phyloP scores from a whole-genome alignment of 2,113 vertebrate genomes.

The Catagonus wagneri region DNA sequence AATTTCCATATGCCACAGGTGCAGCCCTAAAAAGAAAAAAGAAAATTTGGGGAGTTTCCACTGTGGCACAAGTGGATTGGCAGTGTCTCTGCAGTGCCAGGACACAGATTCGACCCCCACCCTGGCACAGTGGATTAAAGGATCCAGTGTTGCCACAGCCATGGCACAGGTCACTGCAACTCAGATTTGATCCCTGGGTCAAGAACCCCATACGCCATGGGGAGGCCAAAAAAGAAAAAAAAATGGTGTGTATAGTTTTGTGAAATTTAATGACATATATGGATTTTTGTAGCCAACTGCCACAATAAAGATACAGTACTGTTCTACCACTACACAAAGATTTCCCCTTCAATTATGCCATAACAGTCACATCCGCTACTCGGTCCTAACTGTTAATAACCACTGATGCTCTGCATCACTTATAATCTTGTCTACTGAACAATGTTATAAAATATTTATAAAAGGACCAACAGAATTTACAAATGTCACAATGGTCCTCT shows the following conservation, averaged over 20 bases:
- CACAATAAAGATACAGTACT: neutral
- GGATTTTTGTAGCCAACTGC: neutral
- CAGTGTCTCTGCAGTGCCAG: too few species aligned
- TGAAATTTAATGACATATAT: constrained; percentile 18
- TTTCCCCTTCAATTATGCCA: neutral
- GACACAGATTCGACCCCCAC: too few species aligned
- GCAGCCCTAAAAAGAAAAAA: too few species aligned
- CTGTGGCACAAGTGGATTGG: too few species aligned
- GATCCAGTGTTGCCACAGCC: too few species aligned
- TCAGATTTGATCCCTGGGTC: too few species aligned
- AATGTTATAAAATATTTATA: constrained; percentile 33
- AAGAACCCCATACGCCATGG: too few species aligned
- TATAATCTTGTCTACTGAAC: constrained; percentile 47
- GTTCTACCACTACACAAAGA: neutral
- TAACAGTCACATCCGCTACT: neutral
- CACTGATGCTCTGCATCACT: neutral
- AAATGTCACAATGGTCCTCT: neutral
- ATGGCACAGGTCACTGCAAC: too few species aligned
- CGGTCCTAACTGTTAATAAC: neutral
- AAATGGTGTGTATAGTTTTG: neutral
- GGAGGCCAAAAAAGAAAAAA: too few species aligned
- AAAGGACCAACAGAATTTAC: constrained; percentile 38
- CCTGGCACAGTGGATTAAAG: too few species aligned
- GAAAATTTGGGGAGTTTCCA: too few species aligned
- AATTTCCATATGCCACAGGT: too few species aligned